phyloP scores from a whole-genome alignment of 2,797 vertebrate genomes.

The Peromyscus melanophrys region DNA sequence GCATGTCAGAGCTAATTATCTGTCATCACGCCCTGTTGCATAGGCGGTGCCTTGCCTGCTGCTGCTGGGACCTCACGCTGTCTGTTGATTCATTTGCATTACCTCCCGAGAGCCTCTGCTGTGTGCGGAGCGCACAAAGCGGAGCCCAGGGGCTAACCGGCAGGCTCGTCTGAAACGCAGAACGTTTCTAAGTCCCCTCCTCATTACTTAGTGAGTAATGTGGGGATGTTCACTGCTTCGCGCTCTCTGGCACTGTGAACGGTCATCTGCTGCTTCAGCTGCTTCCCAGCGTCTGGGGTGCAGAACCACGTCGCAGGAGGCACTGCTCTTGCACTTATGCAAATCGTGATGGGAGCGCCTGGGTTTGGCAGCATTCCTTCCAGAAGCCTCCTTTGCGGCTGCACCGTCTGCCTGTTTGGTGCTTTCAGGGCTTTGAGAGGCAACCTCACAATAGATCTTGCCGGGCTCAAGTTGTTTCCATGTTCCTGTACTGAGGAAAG shows the following conservation, averaged over 20 bases:
- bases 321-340: constrained; percentile 78
- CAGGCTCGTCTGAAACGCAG: constrained; percentile 75
- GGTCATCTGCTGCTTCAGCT: constrained; percentile 85
- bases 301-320: constrained; percentile 76
- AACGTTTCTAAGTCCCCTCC: constrained; percentile 77
- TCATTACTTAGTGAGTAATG: constrained; percentile 82
- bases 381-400: constrained; percentile 66
- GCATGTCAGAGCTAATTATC: constrained; percentile 87
- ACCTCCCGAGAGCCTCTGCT: constrained; percentile 76
- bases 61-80: constrained; percentile 82
- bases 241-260: constrained; percentile 80
- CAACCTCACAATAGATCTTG: constrained; percentile 59
- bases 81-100: constrained; percentile 80
- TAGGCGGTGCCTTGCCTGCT: constrained; percentile 81
- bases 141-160: constrained; percentile 80
- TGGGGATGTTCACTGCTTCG: constrained; percentile 73
- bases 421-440: constrained; percentile 57
- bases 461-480: not conserved
- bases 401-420: constrained; percentile 78
- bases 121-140: constrained; percentile 69
- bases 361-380: constrained; percentile 75
- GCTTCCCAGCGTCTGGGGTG: constrained; percentile 77
- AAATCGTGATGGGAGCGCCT: constrained; percentile 78
- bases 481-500: constrained; percentile 3
- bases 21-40: constrained; percentile 85